These are phyloP conservation scores for Xiphophorus maculatus DNA, from an alignment of 2,113 vertebrate genomes.

Conservation along the genomic window DNA sequence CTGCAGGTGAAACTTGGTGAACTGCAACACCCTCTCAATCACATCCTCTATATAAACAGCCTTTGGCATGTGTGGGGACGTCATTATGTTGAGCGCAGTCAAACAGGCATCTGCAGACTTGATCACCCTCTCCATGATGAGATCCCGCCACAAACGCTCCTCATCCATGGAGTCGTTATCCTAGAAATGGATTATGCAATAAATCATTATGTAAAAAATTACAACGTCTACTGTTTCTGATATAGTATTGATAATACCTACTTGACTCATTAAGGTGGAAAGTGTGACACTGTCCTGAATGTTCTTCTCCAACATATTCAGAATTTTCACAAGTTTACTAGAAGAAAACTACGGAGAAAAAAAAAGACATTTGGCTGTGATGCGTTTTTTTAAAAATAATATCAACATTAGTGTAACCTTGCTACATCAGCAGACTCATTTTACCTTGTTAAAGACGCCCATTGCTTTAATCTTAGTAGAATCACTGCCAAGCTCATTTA, in stretches of 20 bases:
- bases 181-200: slow-evolving; percentile 62
- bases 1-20: slow-evolving; percentile 96
- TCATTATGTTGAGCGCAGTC: slow-evolving; percentile 97
- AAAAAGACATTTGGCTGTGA: not conserved
- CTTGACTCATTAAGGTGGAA: slow-evolving; percentile 90
- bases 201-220: not conserved
- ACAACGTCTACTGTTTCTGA: not conserved
- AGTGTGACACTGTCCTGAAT: slow-evolving; percentile 97
- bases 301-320: slow-evolving; percentile 96
- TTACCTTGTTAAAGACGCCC: slow-evolving; percentile 94
- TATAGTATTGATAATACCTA: slow-evolving; percentile 70
- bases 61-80: slow-evolving; percentile 94
- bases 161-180: slow-evolving; percentile 95
- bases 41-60: slow-evolving; percentile 97
- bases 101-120: slow-evolving; percentile 97
- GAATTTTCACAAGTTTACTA: slow-evolving; percentile 92
- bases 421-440: not conserved
- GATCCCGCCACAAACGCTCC: slow-evolving; percentile 94
- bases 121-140: slow-evolving; percentile 97
- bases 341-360: slow-evolving; percentile 86
- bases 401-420: not conserved
- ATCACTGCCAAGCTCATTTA: slow-evolving; percentile 91
- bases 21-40: slow-evolving; percentile 96
- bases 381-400: not conserved
- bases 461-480: slow-evolving; percentile 98